phyloP scores from a whole-genome alignment of 2,113 vertebrate species.

The Calonectris borealis region DNA sequence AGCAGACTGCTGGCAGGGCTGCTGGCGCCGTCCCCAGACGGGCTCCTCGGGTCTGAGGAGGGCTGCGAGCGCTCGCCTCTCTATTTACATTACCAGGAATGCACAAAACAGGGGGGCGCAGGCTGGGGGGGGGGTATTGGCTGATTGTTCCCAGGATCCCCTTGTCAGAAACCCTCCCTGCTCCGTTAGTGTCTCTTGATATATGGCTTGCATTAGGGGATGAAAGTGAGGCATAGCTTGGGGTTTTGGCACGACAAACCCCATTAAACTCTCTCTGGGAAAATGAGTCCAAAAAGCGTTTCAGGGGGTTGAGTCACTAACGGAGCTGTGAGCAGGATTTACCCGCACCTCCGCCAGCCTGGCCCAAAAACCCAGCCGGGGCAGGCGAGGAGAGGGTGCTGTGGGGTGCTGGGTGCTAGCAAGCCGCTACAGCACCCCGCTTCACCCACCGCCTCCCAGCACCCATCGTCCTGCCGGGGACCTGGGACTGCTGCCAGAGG shows the following conservation, averaged over 20 bases:
- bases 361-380: background rate
- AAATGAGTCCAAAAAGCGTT: constrained; percentile 63
- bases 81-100: constrained; percentile 66
- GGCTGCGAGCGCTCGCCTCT: background rate
- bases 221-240: constrained; percentile 71
- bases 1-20: constrained; percentile 21
- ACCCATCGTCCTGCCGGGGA: accelerated
- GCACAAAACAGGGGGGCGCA: constrained; percentile 22
- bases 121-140: background rate
- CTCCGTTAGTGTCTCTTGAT: constrained; percentile 70
- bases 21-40: constrained; percentile 28
- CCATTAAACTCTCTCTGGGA: constrained; percentile 74
- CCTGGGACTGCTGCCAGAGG: background rate
- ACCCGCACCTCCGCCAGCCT: background rate
- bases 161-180: constrained; percentile 64
- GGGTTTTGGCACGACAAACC: constrained; percentile 71
- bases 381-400: background rate
- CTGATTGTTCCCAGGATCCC: constrained; percentile 72
- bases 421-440: background rate
- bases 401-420: background rate
- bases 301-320: constrained; percentile 53
- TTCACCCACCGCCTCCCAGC: background rate
- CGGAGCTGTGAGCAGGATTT: constrained; percentile 7
- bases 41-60: constrained; percentile 28
- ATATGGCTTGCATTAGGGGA: constrained; percentile 73